Conservation (phyloP, 2,888 invertebrate genomes). For the Troides helena region DNA sequence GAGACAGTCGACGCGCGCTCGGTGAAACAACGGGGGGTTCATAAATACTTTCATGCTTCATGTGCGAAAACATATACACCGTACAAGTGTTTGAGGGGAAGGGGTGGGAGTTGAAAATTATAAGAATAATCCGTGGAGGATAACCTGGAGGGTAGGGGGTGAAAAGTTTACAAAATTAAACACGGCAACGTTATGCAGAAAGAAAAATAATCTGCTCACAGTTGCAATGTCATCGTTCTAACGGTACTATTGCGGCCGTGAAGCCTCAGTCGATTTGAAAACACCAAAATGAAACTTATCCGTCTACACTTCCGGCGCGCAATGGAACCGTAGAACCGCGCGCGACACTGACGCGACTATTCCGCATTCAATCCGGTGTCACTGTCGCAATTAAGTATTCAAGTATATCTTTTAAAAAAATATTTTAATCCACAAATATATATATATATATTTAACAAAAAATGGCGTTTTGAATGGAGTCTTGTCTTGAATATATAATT, state of each 20-base stretch:
- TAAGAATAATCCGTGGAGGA: neutral
- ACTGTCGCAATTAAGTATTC: slow-evolving; percentile 28
- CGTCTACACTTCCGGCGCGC: slow-evolving; percentile 49
- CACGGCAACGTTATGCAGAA: slow-evolving; percentile 67
- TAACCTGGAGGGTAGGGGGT: neutral
- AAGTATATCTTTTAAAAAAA: slow-evolving; percentile 31
- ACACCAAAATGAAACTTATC: slow-evolving; percentile 59
- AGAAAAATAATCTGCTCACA: slow-evolving; percentile 65
- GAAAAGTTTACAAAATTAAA: slow-evolving; percentile 57
- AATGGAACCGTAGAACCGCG: slow-evolving; percentile 50
- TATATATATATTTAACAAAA: slow-evolving; percentile 7
- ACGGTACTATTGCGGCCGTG: slow-evolving; percentile 57
- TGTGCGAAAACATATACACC: slow-evolving; percentile 63
- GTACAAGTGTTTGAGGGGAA: slow-evolving; percentile 50
- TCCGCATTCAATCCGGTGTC: slow-evolving; percentile 1
- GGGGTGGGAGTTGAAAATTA: slow-evolving; percentile 30
- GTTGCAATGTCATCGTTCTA: slow-evolving; percentile 53
- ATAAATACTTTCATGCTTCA: slow-evolving; percentile 78
- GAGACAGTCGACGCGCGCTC: slow-evolving; percentile 37
- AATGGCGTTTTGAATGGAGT: slow-evolving; percentile 19
- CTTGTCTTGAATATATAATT: neutral
- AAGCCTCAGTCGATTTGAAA: slow-evolving; percentile 53
- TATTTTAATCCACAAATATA: slow-evolving; percentile 29
- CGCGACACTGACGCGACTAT: slow-evolving; percentile 50
- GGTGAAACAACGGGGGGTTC: slow-evolving; percentile 36